Base-by-base conservation (phyloP, 2,797 vertebrate genomes). In the Acanthurus tractus region DNA sequence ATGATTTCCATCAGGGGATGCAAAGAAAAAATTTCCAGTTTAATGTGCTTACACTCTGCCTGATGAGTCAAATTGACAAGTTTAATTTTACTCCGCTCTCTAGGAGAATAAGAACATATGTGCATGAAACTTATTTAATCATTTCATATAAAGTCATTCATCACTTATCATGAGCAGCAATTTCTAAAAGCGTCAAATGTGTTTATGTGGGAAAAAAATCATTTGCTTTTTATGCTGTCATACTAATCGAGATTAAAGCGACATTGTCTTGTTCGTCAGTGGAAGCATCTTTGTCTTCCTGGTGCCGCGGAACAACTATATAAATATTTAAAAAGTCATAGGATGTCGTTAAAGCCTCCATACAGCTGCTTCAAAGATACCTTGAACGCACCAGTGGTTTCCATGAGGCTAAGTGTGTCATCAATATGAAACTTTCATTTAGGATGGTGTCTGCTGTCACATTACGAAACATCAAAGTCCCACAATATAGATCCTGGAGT, bases 391-490 rank as follows among this genome's bases (percentile, higher is more conserved):
- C 69, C 78, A 40, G 75, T 70, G 76, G 20, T 53, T 87, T 86
- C 77, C 66, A 72, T 20, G 48, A 81, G 7, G 65, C 74, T 56
- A 77, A 87, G 75, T 77, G 74, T 81, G 79, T 74, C 77, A 79
- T 87, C 75, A 77, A 52, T 68, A 81, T 84, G 75, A 85, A 90
- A 88, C 73, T 87, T 90, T 84, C 79, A 87, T 85, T 70, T 42
- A 68, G 38, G 61, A 74, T 7, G 36, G 56, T 67, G 81, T 76
- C 78, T 82, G 72, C 79, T 86, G 87, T 89, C 84, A 72, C 56
- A 9, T 11, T 18, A 5, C 3, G 0, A 72, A 61, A 78, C 74
- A 52, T 88, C 82, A 67, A 52, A 71, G 34, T 69, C 62, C 65
- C 50, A 44, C 40, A 25, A 17, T 80, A 54, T 65, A 44, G 73